Conservation (phyloP, 2,113 vertebrate genomes). For the Hypanus sabinus region DNA sequence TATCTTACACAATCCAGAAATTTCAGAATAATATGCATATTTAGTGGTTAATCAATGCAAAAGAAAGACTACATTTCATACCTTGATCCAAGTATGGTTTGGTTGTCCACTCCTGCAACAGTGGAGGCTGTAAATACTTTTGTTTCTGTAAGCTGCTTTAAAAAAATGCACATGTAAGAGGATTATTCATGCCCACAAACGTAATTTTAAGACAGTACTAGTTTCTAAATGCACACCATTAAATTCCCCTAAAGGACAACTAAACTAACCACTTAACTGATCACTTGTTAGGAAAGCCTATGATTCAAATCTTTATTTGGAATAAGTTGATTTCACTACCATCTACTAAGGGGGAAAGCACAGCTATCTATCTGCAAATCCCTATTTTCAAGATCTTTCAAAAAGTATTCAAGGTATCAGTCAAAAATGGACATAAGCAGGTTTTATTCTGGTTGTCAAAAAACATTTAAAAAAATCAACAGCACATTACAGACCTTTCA, state of each 20-base stretch:
- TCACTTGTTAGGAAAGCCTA: neutral
- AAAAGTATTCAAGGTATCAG: neutral
- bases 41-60: neutral
- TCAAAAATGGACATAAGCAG: neutral
- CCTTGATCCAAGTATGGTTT: slow-evolving; percentile 70
- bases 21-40: neutral
- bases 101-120: slow-evolving; percentile 69
- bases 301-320: neutral
- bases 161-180: neutral
- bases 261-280: neutral
- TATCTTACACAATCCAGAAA: neutral
- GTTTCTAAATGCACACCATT: too few species aligned
- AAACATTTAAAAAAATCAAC: too few species aligned
- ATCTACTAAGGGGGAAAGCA: neutral
- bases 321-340: neutral
- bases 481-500: too few species aligned
- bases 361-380: neutral
- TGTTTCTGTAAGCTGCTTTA: slow-evolving; percentile 84
- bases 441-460: too few species aligned
- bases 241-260: neutral
- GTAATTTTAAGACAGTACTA: neutral
- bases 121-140: slow-evolving; percentile 92
- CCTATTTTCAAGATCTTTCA: neutral
- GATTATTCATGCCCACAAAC: neutral
- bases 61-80: slow-evolving; percentile 46